Evolutionary conservation across 2,113 vertebrate species (phyloP), one percentile per base, ranked within the genome.

Genomic region (Sinocyclocheilus anshuiensis): DNA sequence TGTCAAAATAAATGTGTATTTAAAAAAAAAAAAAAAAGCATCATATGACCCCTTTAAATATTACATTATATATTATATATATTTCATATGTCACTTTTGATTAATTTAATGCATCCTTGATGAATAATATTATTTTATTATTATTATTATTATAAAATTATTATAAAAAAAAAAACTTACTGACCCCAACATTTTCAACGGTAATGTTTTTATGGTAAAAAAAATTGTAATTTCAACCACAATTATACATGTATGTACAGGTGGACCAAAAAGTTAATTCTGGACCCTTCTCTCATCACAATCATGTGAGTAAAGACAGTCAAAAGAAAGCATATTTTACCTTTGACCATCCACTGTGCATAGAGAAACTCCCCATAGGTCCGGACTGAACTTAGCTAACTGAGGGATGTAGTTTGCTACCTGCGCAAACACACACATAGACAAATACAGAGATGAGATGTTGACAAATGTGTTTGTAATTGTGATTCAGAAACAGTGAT

Each of bases 361-460:
- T 82, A 96, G 88, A 77, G 95, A 95, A 67, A 95, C 94, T 0
- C 95, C 95, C 97, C 97, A 97, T 4, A 96, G 94, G 57, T 97
- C 94, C 53, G 96, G 95, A 85, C 94, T 96, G 91, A 96, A 96
- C 89, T 97, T 97, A 36, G 96, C 96, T 91, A 97, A 93, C 77
- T 97, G 96, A 76, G 97, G 97, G 91, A 97, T 97, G 90, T 97
- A 97, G 91, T 97, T 93, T 5, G 97, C 96, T 53, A 97, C 96
- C 97, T 97, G 91, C 22, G 85, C 33, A 84, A 45, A 88, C 57
- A 80, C 8, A 77, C 8, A 76, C 63, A 24, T 39, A 8, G 20
- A 86, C 53, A 71, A 15, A n/a, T 29, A 88, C 22, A 36, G 39
- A 48, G n/a, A 81, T 26, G 53, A 81, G 8, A 29, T 13, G 20